phyloP scores from a whole-genome alignment of 2,797 vertebrate genomes.

The Falco naumanni region DNA sequence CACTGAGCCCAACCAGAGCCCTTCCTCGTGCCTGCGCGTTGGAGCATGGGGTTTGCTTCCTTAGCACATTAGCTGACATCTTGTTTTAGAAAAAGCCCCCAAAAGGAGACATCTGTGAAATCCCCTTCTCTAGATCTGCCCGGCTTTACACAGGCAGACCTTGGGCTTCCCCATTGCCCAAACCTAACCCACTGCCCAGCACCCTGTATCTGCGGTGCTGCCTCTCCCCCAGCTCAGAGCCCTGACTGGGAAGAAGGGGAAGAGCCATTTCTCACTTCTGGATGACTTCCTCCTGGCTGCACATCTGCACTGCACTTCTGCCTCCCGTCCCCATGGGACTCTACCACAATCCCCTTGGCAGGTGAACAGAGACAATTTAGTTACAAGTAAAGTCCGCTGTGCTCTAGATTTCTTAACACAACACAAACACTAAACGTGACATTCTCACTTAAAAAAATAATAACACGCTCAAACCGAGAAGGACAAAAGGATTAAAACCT shows the following conservation, averaged over 20 bases:
- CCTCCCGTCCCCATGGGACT: not conserved
- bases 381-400: constrained; percentile 48
- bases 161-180: not conserved
- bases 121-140: not conserved
- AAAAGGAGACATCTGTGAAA: not conserved
- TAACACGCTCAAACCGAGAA: constrained; percentile 3
- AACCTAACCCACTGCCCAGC: not conserved
- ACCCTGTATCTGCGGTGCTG: not conserved
- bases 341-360: not conserved
- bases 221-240: not conserved
- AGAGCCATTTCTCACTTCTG: constrained; percentile 31
- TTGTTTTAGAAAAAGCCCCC: not conserved
- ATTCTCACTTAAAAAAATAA: not conserved
- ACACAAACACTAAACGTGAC: constrained; percentile 41
- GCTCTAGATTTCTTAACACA: constrained; percentile 25
- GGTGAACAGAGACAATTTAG: constrained; percentile 35
- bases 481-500: constrained; percentile 28
- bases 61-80: not conserved
- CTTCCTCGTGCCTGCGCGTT: accelerated
- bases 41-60: not conserved
- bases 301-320: constrained; percentile 32
- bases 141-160: not conserved
- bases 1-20: not conserved
- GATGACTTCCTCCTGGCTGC: constrained; percentile 7
- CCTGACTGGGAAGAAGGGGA: not conserved